Percentiles rank a stretch among this genome's conserved stretches.
phyloP scores from a whole-genome alignment of 2,888 invertebrate genomes.

The Ectemnius lituratus region DNA sequence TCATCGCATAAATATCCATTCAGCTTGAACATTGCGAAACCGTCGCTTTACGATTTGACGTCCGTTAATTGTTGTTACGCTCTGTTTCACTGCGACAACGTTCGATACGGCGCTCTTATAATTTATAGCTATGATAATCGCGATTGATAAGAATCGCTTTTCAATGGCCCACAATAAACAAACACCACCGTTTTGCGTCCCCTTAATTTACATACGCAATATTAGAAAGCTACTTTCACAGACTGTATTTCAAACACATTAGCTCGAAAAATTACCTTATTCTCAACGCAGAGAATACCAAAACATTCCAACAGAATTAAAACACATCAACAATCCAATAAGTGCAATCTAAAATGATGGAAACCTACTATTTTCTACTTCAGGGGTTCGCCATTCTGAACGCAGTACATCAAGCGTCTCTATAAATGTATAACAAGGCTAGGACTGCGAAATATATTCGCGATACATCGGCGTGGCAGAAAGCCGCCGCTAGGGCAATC shows the following conservation, averaged over 20 bases:
- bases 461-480: constrained; percentile 35
- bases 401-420: not conserved
- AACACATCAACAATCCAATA: too few relatives aligned
- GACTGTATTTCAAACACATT: too few relatives aligned
- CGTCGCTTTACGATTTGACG: constrained; percentile 4
- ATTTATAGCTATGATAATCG: not conserved
- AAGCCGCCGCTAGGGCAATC: constrained; percentile 39
- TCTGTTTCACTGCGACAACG: not conserved
- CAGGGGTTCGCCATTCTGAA: too few relatives aligned
- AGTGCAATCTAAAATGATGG: too few relatives aligned
- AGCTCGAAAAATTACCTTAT: too few relatives aligned
- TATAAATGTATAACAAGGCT: constrained; percentile 10
- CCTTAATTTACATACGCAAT: too few relatives aligned
- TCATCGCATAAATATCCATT: constrained; percentile 1
- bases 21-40: not conserved
- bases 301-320: too few relatives aligned
- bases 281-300: too few relatives aligned
- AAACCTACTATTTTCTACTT: not conserved
- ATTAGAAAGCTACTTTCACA: too few relatives aligned
- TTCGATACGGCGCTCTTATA: constrained; percentile 1
- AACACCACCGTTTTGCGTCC: too few relatives aligned
- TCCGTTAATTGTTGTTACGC: not conserved
- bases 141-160: constrained; percentile 5
- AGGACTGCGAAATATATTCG: constrained; percentile 31
- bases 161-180: too few relatives aligned